Conservation (phyloP, 1,140 invertebrate species). For the Paraescarpia echinospica region DNA sequence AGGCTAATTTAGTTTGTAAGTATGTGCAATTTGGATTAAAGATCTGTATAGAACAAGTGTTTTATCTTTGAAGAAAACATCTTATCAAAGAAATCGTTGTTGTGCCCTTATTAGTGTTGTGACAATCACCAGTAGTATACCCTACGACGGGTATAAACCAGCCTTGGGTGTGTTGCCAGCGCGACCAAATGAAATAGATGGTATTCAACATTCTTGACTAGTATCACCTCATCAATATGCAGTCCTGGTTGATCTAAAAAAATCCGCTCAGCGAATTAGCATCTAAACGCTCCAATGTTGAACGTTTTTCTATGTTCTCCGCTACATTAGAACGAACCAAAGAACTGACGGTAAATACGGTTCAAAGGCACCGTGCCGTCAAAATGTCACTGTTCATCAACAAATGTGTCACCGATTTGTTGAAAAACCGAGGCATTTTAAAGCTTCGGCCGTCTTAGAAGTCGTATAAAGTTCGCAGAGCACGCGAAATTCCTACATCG, state of each 20-base stretch:
- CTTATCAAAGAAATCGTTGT: too few species aligned
- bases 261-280: background rate
- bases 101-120: background rate
- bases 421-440: background rate
- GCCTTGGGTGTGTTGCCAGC: background rate
- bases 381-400: background rate
- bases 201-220: background rate
- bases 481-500: background rate
- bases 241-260: background rate
- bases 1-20: too few species aligned
- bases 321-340: background rate
- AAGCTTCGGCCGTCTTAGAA: background rate
- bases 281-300: background rate
- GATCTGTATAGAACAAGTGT: too few species aligned
- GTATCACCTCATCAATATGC: background rate
- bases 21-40: too few species aligned
- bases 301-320: background rate
- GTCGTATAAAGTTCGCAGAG: background rate
- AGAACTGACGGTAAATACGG: background rate
- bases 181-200: background rate
- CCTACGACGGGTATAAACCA: background rate
- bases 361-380: background rate
- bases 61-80: too few species aligned
- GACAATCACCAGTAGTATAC: background rate
- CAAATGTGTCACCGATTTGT: background rate